Evolutionary conservation across 2,888 invertebrate genomes (phyloP).

Genomic region (Osmoderma eremita): DNA sequence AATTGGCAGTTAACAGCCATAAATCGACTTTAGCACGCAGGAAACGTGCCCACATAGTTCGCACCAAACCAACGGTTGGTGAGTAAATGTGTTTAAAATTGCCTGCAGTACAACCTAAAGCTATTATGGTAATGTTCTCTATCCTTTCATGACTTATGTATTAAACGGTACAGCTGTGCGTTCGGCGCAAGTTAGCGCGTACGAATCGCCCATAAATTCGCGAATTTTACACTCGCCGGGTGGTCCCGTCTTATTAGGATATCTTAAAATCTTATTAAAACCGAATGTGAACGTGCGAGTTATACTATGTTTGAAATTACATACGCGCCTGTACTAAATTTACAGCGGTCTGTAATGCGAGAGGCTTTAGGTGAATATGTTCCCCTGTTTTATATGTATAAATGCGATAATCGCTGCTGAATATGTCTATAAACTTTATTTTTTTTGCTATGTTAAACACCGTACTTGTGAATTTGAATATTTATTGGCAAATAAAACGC

Average conservation of each 20-base stretch:
- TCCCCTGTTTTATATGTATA: constrained; percentile 8
- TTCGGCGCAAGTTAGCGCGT: constrained; percentile 39
- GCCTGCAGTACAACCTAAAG: constrained; percentile 43
- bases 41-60: constrained; percentile 6
- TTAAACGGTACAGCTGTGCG: constrained; percentile 43
- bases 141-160: constrained; percentile 46
- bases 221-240: constrained; percentile 42
- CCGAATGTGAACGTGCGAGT: neutral
- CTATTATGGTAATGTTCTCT: constrained; percentile 47
- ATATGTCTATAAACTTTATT: neutral
- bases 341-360: neutral
- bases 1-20: constrained; percentile 16
- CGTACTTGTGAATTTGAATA: too few relatives aligned
- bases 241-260: constrained; percentile 43
- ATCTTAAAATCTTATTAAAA: constrained; percentile 43
- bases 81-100: constrained; percentile 46
- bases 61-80: constrained; percentile 40
- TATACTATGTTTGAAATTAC: constrained; percentile 19
- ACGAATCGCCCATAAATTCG: constrained; percentile 43
- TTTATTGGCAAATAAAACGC: too few relatives aligned
- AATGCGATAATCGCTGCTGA: constrained; percentile 1
- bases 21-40: constrained; percentile 22
- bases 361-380: neutral
- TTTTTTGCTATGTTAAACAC: too few relatives aligned
- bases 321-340: constrained; percentile 14